A percentile compares a stretch with the other conserved stretches of the same genome.
Evolutionary conservation across 2,888 invertebrate species (phyloP).

Genomic region (Sinelater perroti): DNA sequence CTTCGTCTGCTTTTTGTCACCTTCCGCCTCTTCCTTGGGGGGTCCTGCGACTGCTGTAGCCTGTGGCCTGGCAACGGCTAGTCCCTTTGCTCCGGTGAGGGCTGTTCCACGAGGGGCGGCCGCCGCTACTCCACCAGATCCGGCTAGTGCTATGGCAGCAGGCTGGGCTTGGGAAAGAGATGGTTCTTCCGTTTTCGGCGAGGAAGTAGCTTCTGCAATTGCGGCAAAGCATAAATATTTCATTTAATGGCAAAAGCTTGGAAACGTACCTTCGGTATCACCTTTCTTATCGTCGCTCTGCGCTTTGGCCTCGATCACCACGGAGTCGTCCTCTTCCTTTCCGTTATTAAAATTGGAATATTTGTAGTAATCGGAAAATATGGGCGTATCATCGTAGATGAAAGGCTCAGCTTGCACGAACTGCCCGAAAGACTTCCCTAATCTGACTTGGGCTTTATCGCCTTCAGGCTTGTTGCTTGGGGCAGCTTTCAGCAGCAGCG

Average conservation of each 20-base stretch:
- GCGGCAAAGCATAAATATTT: no score
- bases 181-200: constrained; percentile 48
- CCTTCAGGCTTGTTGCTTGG: neutral
- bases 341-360: constrained; percentile 48
- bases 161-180: constrained; percentile 61
- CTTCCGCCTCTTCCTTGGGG: constrained; percentile 15
- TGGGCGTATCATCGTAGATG: constrained; percentile 1
- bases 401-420: neutral
- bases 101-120: constrained; percentile 63
- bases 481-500: neutral
- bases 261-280: constrained; percentile 44
- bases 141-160: constrained; percentile 62
- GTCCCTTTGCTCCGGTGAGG: constrained; percentile 62
- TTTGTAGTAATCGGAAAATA: constrained; percentile 33
- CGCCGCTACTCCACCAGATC: constrained; percentile 62
- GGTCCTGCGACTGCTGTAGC: constrained; percentile 65
- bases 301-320: constrained; percentile 60
- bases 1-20: constrained; percentile 8
- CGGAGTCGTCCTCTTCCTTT: constrained; percentile 64
- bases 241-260: neutral
- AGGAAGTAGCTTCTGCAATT: constrained; percentile 23
- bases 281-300: constrained; percentile 54
- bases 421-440: neutral
- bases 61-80: constrained; percentile 62
- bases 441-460: neutral